These are phyloP conservation scores for Psylliodes chrysocephalus DNA, from an alignment of 2,888 invertebrate genomes.

Conservation along the genomic window DNA sequence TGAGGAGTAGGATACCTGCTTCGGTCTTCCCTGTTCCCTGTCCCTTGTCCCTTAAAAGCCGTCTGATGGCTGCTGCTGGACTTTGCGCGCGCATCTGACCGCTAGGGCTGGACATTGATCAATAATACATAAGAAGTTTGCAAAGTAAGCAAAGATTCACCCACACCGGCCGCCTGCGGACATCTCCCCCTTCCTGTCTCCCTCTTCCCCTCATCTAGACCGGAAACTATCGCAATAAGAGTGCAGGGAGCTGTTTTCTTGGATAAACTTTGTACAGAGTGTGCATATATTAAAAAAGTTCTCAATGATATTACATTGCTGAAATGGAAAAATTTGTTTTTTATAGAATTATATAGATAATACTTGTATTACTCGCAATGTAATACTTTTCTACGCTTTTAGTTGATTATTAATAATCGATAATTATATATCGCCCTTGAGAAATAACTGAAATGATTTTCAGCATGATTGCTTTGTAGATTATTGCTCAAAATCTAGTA, in stretches of 20 bases:
- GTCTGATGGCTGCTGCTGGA: conserved; percentile 49
- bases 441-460: too few species aligned
- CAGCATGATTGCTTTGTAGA: too few species aligned
- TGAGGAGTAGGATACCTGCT: conserved; percentile 41
- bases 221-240: conserved; percentile 18
- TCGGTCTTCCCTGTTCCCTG: conserved; percentile 41
- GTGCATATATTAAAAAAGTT: neutral
- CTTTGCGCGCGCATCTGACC: conserved; percentile 65
- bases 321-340: too few species aligned
- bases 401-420: too few species aligned
- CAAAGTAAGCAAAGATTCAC: conserved; percentile 65
- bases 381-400: too few species aligned
- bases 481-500: too few species aligned
- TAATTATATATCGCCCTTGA: too few species aligned
- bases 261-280: conserved; percentile 10
- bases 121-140: conserved; percentile 65
- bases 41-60: conserved; percentile 45
- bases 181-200: conserved; percentile 29
- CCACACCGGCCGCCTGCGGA: conserved; percentile 40
- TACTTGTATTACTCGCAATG: too few species aligned
- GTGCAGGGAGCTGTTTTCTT: neutral
- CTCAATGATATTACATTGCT: too few species aligned
- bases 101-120: conserved; percentile 66
- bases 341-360: too few species aligned
- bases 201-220: neutral